phyloP scores from a whole-genome alignment of 2,888 invertebrate species.

The Hylaea fasciaria region DNA sequence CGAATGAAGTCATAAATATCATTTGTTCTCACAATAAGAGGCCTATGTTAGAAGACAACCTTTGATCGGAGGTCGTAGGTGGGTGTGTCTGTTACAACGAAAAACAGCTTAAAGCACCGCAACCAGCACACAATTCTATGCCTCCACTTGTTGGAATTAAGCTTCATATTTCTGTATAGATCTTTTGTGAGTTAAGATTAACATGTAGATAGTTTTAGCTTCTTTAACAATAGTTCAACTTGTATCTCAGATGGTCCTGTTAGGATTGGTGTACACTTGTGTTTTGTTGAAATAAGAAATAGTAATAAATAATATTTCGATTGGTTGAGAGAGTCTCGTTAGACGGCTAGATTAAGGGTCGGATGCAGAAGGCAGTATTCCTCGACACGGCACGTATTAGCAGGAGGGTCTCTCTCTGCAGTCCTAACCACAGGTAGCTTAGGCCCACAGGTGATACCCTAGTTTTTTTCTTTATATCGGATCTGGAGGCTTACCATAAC shows the following conservation, averaged over 20 bases:
- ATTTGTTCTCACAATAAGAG: slow-evolving; percentile 2
- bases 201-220: background rate
- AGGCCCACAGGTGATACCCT: too few relatives aligned
- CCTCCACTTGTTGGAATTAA: background rate
- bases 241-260: background rate
- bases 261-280: background rate
- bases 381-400: too few relatives aligned
- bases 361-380: too few relatives aligned
- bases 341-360: too few relatives aligned
- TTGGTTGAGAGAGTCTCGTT: too few relatives aligned
- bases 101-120: background rate
- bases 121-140: background rate
- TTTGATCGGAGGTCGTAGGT: slow-evolving; percentile 13
- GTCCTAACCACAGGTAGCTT: too few relatives aligned
- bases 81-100: slow-evolving; percentile 5
- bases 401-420: too few relatives aligned
- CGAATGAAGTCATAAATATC: slow-evolving; percentile 12
- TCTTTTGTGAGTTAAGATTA: background rate
- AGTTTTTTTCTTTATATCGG: too few relatives aligned
- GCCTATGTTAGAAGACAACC: slow-evolving; percentile 12
- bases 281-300: too few relatives aligned
- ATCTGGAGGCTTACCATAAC: too few relatives aligned
- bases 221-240: slow-evolving; percentile 6
- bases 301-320: too few relatives aligned
- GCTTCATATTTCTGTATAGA: background rate